Evolutionary conservation across 2,113 vertebrate species (phyloP), one percentile per base, ranked within the genome.

Genomic region (Genyomyrus donnyi): DNA sequence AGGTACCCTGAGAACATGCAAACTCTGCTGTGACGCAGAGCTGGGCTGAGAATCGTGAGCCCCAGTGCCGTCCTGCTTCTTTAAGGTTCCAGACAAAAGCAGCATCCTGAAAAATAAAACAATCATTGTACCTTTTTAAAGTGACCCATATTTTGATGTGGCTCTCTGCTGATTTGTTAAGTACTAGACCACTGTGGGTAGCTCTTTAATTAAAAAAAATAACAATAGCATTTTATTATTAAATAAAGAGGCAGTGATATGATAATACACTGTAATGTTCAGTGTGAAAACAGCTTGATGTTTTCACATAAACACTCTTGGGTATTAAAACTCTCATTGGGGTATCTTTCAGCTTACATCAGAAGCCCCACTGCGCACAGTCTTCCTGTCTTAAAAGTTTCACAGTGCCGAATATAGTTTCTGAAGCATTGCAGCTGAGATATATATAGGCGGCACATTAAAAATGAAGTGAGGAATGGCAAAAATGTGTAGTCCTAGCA

Each of bases 301-400:
- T 85, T 85, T 85, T 85, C 83, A 45, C 83, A 85, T 48, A 39
- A 85, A 85, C 83, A 85, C 83, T 85, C 83, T 35, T 87, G 85
- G 85, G 49, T 50, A 53, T 87, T 87, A 87, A 85, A n/a, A 10
- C 49, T 35, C 45, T 86, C 85, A 42, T 27, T 13, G 85, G 85
- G 85, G 49, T 13, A 85, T 87, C 49, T 87, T 56, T 21, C 48
- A 87, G 50, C 50, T 87, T 87, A 52, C 50, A 53, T 53, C 85
- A 87, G 85, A 52, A 87, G 85, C 50, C 49, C 27, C 50, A 56
- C 49, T 56, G 85, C 15, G 48, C 85, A 53, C 31, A 53, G 85
- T 27, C 35, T 87, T 87, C 85, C 50, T 4, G 85, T 56, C 85
- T 53, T 87, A 48, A 53, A 53, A 53, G 48, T 87, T 45, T 87